Base-by-base conservation (phyloP, 2,888 invertebrate species). In the Tortrix viridana region DNA sequence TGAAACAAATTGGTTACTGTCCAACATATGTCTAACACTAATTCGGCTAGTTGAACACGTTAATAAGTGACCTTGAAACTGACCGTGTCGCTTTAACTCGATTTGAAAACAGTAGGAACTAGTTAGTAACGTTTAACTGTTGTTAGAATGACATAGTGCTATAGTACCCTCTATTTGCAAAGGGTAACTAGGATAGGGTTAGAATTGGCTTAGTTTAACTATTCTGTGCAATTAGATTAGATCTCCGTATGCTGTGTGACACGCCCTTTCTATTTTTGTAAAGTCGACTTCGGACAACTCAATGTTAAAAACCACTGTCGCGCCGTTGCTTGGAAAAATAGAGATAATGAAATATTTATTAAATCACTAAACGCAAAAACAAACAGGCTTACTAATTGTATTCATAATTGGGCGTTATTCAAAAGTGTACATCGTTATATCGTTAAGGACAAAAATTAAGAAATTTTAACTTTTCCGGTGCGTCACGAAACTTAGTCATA, bases 1-100 rank as follows among this genome's bases (percentile, higher is more conserved):
- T 23, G 37, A 16, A 60, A 49, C 60, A 49, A 55, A 65, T 60
- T 65, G 60, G 62, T 49, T 16, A 63, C 57, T 60, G 68, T 67
- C 63, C 65, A 61, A 72, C 79, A 77, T 74, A 77, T 77, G 77
- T 68, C 67, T 32, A 38, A 60, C 69, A 58, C 67, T 55, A 5
- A 53, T 16, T 38, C 43, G n/a, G 16, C n/a, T 14, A 47, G 19
- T 52, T 50, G 22, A 19, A 56, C 26, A 20, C 50, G 52, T 58
- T 57, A 32, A 64, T 50, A 53, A 64, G 48, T 41, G 37, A 44
- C 56, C 43, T 47, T 32, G 26, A n/a, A 52, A 32, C 32, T n/a
- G n/a, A 55, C 60, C 20, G 12, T 54, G 20, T 41, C 60, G 32
- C 37, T 54, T 26, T 55, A 16, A 55, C 20, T n/a, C 1, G 2